These are phyloP conservation scores for Autographa pulchrina DNA, from an alignment of 2,888 invertebrate genomes.

Conservation along the genomic window DNA sequence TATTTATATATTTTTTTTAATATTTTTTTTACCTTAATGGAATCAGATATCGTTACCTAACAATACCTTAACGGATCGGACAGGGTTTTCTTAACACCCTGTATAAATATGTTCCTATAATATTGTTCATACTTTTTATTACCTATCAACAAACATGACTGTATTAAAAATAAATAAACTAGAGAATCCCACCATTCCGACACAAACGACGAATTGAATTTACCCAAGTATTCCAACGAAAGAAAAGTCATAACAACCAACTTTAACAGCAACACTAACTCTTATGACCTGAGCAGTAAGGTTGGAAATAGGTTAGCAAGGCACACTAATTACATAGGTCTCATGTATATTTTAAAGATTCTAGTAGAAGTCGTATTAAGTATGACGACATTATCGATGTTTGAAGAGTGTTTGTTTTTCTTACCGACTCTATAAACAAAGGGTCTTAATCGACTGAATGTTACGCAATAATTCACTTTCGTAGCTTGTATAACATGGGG, in stretches of 20 bases:
- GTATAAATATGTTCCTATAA: too few species aligned
- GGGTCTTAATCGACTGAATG: neutral
- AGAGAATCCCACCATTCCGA: conserved; percentile 17
- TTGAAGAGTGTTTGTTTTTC: conserved; percentile 29
- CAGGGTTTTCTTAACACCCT: too few species aligned
- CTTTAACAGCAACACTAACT: conserved; percentile 24
- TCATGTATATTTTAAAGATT: conserved; percentile 64
- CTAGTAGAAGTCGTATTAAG: conserved; percentile 39
- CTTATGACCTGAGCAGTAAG: conserved; percentile 24
- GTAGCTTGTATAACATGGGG: too few species aligned
- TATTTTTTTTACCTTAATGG: too few species aligned
- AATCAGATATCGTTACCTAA: too few species aligned
- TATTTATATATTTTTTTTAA: too few species aligned
- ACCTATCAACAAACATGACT: neutral
- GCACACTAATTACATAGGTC: conserved; percentile 56
- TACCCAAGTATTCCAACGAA: conserved; percentile 27
- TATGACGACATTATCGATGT: conserved; percentile 60
- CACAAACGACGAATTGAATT: conserved; percentile 40
- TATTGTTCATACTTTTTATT: too few species aligned
- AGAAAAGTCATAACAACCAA: conserved; percentile 10
- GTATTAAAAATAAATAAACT: conserved; percentile 18
- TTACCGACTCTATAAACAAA: neutral
- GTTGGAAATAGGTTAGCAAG: conserved; percentile 24
- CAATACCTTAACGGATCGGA: too few species aligned
- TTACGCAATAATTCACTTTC: too few species aligned